Evolutionary conservation across 2,797 vertebrate species (phyloP), one percentile per base, ranked within the genome.

Genomic region (Falco concolor): DNA sequence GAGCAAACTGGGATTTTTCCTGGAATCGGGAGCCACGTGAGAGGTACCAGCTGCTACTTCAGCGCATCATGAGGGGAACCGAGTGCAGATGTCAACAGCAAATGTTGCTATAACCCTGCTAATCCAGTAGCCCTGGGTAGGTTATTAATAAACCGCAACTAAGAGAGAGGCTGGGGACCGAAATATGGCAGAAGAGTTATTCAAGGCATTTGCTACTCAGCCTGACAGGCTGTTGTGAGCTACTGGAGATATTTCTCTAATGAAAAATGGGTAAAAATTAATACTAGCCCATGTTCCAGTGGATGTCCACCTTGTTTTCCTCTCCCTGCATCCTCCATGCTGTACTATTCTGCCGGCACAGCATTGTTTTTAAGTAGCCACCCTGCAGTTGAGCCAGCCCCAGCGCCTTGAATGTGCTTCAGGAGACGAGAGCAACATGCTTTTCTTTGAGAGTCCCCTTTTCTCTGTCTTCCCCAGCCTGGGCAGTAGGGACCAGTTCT

Each of bases 11-110:
- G 56, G 86, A 42, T 78, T 90, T 67, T 87, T 84, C 83, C 84
- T 78, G 87, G 67, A 64, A 76, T 24, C 5, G 1, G 59, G 70
- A 77, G 42, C 19, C 10, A 9, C 5, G 1, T 3, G n/a, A 34
- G 64, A 59, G 74, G 18, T 36, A 24, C n/a, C n/a, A 49, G 28
- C n/a, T 52, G 50, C 10, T 34, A 13, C 44, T 60, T 70, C 40
- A 36, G 50, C 2, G 2, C 34, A 9, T 28, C 1, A 0, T 4
- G 36, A 53, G 42, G 38, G 50, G 50, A 45, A 34, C 8, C 0
- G 1, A 49, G 67, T 12, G 42, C 40, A 77, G 61, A 23, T 25
- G 56, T 36, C 22, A 27, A 1, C 18, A 40, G 25, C 0, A 5
- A 69, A 28, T 4, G 23, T 4, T 42, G 34, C 59, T 63, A 2